phyloP scores from a whole-genome alignment of 1,140 invertebrate genomes.

The Bombus haemorrhoidalis region DNA sequence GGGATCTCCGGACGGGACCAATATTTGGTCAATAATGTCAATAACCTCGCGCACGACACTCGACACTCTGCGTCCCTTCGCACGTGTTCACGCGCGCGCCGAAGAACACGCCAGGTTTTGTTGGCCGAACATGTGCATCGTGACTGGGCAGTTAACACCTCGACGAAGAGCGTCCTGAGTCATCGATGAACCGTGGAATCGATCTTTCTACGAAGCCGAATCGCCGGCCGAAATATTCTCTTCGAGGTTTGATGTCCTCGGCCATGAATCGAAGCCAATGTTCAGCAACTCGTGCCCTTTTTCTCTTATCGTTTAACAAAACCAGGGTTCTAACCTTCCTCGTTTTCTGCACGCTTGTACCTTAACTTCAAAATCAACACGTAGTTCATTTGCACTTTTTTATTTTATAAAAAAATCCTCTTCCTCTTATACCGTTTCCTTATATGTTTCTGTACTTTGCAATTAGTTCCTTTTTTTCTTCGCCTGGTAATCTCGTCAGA shows the following conservation, averaged over 20 bases:
- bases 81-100: slow-evolving; percentile 36
- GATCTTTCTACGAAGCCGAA: slow-evolving; percentile 43
- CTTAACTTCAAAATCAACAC: too few species aligned
- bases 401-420: too few species aligned
- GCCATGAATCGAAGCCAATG: neutral
- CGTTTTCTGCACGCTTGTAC: too few species aligned
- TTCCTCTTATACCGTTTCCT: too few species aligned
- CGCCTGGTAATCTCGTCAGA: too few species aligned
- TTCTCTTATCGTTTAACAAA: neutral
- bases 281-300: neutral
- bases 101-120: slow-evolving; percentile 68
- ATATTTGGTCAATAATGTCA: slow-evolving; percentile 71
- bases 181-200: slow-evolving; percentile 67
- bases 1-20: slow-evolving; percentile 34
- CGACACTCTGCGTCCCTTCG: slow-evolving; percentile 46
- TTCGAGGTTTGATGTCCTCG: slow-evolving; percentile 15
- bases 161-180: slow-evolving; percentile 62
- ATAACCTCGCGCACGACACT: slow-evolving; percentile 67
- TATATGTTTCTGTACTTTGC: too few species aligned
- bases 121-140: slow-evolving; percentile 74
- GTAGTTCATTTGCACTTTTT: too few species aligned
- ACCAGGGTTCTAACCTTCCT: too few species aligned
- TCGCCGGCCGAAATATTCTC: slow-evolving; percentile 33
- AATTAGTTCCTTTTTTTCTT: too few species aligned
- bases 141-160: slow-evolving; percentile 77